Conservation (phyloP, 2,888 invertebrate genomes). For the Leucophenga maculata region DNA sequence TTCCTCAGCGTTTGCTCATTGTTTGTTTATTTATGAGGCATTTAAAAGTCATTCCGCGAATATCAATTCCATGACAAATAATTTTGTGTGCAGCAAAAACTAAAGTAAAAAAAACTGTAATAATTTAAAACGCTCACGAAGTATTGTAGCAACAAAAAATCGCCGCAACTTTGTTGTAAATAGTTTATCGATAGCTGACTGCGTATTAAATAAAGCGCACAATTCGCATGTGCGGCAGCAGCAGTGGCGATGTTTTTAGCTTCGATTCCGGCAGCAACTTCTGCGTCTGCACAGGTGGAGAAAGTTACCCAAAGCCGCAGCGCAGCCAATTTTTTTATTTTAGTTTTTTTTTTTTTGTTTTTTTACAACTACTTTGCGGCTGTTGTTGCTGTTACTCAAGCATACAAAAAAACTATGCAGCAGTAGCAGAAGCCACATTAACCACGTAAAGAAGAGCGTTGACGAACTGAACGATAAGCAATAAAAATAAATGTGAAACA, state of each 20-base stretch:
- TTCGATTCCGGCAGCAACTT: conserved; percentile 1
- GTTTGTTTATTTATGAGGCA: conserved; percentile 1
- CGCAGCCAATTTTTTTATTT: background rate
- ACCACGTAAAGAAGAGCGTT: conserved; percentile 28
- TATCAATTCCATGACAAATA: conserved; percentile 18
- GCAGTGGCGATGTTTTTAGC: conserved; percentile 36
- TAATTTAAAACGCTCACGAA: background rate
- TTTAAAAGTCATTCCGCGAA: conserved; percentile 15
- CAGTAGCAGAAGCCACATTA: conserved; percentile 48
- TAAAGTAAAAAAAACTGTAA: conserved; percentile 7
- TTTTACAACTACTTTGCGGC: background rate
- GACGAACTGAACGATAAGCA: background rate
- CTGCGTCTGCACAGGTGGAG: conserved; percentile 52
- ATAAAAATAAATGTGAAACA: background rate
- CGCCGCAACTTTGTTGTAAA: conserved; percentile 20
- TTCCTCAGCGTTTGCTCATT: conserved; percentile 7
- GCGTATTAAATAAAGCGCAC: conserved; percentile 40
- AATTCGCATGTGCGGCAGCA: background rate
- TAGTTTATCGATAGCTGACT: background rate
- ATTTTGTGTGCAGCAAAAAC: conserved; percentile 12
- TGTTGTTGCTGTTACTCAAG: conserved; percentile 38
- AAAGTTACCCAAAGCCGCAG: conserved; percentile 55
- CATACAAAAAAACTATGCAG: conserved; percentile 37
- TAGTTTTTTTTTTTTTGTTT: conserved; percentile 10
- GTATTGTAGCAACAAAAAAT: conserved; percentile 24